Percentiles rank a stretch among this genome's conserved stretches.
phyloP scores from a whole-genome alignment of 2,888 invertebrate species.

The Cataglyphis rosenhaueri region DNA sequence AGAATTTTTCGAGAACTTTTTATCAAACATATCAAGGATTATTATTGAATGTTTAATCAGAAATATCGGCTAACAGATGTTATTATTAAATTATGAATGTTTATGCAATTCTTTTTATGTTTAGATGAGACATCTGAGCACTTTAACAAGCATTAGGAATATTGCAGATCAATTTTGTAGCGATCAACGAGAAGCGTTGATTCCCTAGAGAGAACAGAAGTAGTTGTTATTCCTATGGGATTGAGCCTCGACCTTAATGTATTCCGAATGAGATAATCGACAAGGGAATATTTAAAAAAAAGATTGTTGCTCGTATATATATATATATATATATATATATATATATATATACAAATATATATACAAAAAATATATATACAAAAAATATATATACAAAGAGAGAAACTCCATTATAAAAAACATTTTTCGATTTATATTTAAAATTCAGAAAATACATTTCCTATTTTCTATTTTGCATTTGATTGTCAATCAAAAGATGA shows the following conservation, averaged over 20 bases:
- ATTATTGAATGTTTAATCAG: neutral
- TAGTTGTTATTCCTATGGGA: neutral
- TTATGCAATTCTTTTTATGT: neutral
- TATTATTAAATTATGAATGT: conserved; percentile 7
- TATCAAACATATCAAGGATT: no score
- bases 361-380: no score
- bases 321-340: no score
- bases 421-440: neutral
- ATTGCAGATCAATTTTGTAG: neutral
- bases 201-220: neutral
- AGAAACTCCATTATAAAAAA: neutral
- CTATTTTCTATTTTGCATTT: neutral
- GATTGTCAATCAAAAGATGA: neutral
- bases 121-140: conserved; percentile 8
- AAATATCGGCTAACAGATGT: neutral
- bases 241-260: neutral
- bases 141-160: neutral
- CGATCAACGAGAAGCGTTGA: conserved; percentile 12
- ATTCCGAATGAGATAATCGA: conserved; percentile 2
- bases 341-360: no score
- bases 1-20: neutral
- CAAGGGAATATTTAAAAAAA: conserved; percentile 4
- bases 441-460: neutral
- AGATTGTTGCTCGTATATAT: neutral
- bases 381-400: neutral